Evolutionary conservation across 2,113 vertebrate species (phyloP).

Genomic region (Antechinus flavipes): DNA sequence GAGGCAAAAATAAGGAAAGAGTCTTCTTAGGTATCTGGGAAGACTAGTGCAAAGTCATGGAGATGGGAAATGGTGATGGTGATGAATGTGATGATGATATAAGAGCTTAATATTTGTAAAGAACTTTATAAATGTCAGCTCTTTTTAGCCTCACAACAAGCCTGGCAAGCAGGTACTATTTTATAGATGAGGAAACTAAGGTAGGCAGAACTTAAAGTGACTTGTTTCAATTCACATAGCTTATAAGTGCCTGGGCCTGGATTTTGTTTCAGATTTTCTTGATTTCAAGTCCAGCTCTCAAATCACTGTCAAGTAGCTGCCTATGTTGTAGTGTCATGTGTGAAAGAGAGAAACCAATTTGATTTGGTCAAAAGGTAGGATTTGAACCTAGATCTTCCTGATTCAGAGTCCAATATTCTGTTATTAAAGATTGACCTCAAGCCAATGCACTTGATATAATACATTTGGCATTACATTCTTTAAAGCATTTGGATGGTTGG

Average conservation of each 20-base stretch:
- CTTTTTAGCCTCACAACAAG: not conserved
- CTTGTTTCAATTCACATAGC: not conserved
- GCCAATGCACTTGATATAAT: not conserved
- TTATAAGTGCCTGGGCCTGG: not conserved
- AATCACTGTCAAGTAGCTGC: not conserved
- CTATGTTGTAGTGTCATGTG: not conserved
- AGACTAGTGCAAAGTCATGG: not conserved
- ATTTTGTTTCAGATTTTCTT: not conserved
- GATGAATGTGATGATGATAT: not conserved
- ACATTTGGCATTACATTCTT: not conserved
- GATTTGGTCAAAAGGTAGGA: not conserved
- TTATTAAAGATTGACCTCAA: not conserved
- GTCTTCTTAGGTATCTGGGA: not conserved
- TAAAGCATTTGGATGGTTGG: not conserved
- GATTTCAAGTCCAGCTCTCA: too few relatives aligned
- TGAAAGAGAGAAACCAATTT: not conserved
- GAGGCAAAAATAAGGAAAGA: not conserved
- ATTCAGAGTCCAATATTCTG: not conserved
- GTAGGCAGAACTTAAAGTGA: not conserved
- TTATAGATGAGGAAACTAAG: not conserved
- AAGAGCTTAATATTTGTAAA: not conserved
- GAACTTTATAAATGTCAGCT: not conserved
- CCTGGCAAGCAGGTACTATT: not conserved
- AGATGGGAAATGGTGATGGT: not conserved
- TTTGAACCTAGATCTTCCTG: not conserved